phyloP scores from a whole-genome alignment of 2,888 invertebrate species.

The Nysson spinosus region DNA sequence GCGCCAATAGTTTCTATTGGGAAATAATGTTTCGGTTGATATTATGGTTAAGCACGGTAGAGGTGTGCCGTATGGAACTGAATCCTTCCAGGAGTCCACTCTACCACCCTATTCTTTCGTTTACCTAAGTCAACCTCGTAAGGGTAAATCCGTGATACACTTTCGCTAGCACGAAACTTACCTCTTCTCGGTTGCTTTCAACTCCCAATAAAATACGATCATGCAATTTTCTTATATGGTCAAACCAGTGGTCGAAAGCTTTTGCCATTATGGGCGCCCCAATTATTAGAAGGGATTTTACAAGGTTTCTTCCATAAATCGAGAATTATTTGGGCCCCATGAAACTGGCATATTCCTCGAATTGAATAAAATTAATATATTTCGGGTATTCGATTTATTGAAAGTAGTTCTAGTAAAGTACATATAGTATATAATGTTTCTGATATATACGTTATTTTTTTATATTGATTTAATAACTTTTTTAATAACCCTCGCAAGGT shows the following conservation, averaged over 20 bases:
- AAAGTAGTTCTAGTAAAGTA: too few species aligned
- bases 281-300: not conserved
- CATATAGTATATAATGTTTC: too few species aligned
- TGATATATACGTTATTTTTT: too few species aligned
- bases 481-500: too few species aligned
- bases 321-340: too few species aligned
- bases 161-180: slow-evolving; percentile 17
- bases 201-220: slow-evolving; percentile 28
- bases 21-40: not conserved
- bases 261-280: not conserved
- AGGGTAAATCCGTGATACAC: slow-evolving; percentile 28
- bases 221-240: not conserved
- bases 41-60: not conserved
- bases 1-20: not conserved
- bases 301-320: too few species aligned
- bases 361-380: too few species aligned
- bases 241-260: not conserved
- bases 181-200: not conserved
- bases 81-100: slow-evolving; percentile 15
- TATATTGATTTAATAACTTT: too few species aligned
- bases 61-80: slow-evolving; percentile 7
- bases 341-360: too few species aligned
- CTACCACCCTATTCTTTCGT: not conserved
- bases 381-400: too few species aligned
- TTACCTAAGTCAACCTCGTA: slow-evolving; percentile 21